Base-by-base conservation (phyloP, 2,888 invertebrate species). In the Drosophila parthenogenetica region DNA sequence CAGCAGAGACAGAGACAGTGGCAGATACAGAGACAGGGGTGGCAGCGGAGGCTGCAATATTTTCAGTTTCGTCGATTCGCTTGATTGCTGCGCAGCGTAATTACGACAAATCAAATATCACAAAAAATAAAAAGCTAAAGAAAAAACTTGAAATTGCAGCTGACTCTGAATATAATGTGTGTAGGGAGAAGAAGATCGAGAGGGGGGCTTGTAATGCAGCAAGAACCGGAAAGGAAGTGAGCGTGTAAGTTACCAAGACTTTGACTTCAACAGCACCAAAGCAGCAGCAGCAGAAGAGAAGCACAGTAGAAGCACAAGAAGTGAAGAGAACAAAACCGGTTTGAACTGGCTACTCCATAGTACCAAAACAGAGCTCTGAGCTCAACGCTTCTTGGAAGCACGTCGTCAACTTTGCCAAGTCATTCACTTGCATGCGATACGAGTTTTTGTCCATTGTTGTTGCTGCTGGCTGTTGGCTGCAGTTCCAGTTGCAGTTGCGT, bases 171-270 rank as follows among this genome's bases (percentile, higher is more conserved):
- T 13, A 10, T 25, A 11, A 4, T 14, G 25, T 11, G 37, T 13
- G 37, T 2, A 14, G 8, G 1, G 43, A n/a, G 8, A 3, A 10
- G 11, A 25, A n/a, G 22, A 19, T 19, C 3, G 37, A 0, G 35
- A 13, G 32, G 16, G 32, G 22, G 35, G 35, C 35, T 13, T 35
- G 35, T 64, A 51, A 35, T 49, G 69, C 79, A 69, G 77, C 87
- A 84, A 85, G 85, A 85, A 85, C 85, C 89, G 85, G 85, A 85
- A 85, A 85, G 85, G 89, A 85, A 88, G 89, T 85, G 79, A 85
- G 71, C 87, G 83, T 79, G 86, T 87, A 82, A 78, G 86, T 85
- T 81, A 79, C 81, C 84, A 87, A 80, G 86, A 80, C 86, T 81
- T 81, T 82, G 81, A 82, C 84, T 84, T 81, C 81, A 61, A 64